Evolutionary conservation across 2,888 invertebrate genomes (phyloP).

Genomic region (Drosophila monieri): DNA sequence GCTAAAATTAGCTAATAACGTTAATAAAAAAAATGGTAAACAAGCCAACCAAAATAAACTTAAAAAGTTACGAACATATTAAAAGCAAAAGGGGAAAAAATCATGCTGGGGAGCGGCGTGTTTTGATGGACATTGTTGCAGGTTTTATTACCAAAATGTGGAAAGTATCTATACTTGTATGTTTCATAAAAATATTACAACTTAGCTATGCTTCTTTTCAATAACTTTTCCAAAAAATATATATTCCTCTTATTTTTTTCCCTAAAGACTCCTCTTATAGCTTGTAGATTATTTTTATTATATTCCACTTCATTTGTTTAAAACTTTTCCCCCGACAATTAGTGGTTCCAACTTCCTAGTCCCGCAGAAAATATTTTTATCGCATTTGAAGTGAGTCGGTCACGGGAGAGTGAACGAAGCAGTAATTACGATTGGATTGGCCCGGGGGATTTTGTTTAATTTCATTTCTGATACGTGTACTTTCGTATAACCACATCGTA

Average conservation of each 20-base stretch:
- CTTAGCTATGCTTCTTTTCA: no score
- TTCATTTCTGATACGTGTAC: slow-evolving; percentile 31
- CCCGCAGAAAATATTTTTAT: slow-evolving; percentile 33
- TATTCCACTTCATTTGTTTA: slow-evolving; percentile 37
- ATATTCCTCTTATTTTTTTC: no score
- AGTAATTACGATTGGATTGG: slow-evolving; percentile 41
- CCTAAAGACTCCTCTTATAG: no score
- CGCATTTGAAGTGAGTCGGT: slow-evolving; percentile 42
- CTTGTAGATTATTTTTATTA: neutral
- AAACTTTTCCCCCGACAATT: slow-evolving; percentile 34
- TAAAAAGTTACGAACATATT: slow-evolving; percentile 29
- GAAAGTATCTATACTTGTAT: no score
- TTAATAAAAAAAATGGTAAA: slow-evolving; percentile 45
- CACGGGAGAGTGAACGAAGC: slow-evolving; percentile 53
- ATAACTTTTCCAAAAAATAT: no score
- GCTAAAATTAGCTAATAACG: slow-evolving; percentile 74
- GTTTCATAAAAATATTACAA: no score
- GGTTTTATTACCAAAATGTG: neutral
- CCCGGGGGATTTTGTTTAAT: slow-evolving; percentile 31
- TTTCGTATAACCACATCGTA: neutral
- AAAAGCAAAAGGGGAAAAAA: slow-evolving; percentile 15
- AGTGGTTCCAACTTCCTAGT: slow-evolving; percentile 32
- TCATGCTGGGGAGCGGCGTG: neutral
- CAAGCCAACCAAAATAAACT: slow-evolving; percentile 36
- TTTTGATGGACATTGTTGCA: slow-evolving; percentile 7